A percentile compares a stretch with the other conserved stretches of the same genome.
Conservation (phyloP, 2,113 vertebrate species). For the Leptosomus discolor region DNA sequence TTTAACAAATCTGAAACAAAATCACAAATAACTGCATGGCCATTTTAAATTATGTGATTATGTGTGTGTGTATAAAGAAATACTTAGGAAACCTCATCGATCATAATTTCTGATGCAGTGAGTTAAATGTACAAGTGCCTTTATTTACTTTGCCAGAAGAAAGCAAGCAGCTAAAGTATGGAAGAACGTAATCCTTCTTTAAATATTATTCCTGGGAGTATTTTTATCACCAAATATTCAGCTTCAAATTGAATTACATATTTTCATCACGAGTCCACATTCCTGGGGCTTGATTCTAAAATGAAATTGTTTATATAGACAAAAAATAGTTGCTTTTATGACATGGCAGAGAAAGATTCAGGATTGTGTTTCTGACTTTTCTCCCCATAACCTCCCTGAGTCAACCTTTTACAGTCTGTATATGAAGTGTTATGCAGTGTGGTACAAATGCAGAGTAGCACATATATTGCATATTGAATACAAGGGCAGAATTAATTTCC, state of each 20-base stretch:
- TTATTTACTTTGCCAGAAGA: slow-evolving; percentile 67
- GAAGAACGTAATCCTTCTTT: slow-evolving; percentile 69
- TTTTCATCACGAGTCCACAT: slow-evolving; percentile 53
- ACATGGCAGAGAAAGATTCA: slow-evolving; percentile 26
- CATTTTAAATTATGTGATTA: background rate
- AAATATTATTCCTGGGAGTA: slow-evolving; percentile 76
- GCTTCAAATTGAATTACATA: slow-evolving; percentile 67
- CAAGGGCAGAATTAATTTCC: background rate
- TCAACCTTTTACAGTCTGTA: background rate
- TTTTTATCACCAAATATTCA: slow-evolving; percentile 69
- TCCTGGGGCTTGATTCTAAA: slow-evolving; percentile 58
- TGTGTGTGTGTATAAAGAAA: background rate
- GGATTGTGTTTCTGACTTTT: slow-evolving; percentile 47
- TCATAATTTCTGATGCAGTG: slow-evolving; percentile 9
- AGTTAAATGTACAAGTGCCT: slow-evolving; percentile 8
- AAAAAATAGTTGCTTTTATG: slow-evolving; percentile 50
- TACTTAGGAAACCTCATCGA: slow-evolving; percentile 29
- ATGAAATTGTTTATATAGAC: slow-evolving; percentile 52
- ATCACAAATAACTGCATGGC: background rate
- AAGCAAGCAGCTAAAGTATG: slow-evolving; percentile 57
- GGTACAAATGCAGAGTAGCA: background rate
- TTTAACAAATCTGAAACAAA: slow-evolving; percentile 21
- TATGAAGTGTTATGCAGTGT: background rate
- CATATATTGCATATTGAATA: background rate
- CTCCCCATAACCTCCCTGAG: background rate